phyloP scores from a whole-genome alignment of 1,140 invertebrate genomes.

The Anadara kagoshimensis region DNA sequence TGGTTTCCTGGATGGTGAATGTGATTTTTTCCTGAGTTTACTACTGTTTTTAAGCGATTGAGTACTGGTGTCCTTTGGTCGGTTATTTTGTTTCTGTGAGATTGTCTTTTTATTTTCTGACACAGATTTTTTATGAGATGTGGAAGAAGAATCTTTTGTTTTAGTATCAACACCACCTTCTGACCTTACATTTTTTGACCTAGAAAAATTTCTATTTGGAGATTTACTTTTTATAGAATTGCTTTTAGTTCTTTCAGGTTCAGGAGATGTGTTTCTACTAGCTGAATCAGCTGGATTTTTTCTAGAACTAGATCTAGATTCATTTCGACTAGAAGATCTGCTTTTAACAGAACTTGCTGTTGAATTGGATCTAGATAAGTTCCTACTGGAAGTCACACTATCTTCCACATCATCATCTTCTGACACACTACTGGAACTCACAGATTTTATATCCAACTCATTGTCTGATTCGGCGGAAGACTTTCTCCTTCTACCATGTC shows the following conservation, averaged over 20 bases:
- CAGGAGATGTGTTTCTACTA: not conserved
- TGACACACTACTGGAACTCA: not conserved
- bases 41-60: too few species aligned
- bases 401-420: not conserved
- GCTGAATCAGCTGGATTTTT: not conserved
- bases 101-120: too few species aligned
- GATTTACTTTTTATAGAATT: not conserved
- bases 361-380: too few species aligned
- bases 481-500: not conserved
- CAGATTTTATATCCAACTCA: not conserved
- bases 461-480: not conserved
- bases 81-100: too few species aligned
- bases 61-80: too few species aligned
- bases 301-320: constrained; percentile 1
- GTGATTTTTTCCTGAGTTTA: too few species aligned
- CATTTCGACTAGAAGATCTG: constrained; percentile 11
- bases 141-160: too few species aligned
- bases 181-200: too few species aligned
- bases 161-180: too few species aligned
- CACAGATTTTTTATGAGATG: too few species aligned
- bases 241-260: not conserved
- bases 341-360: constrained; percentile 9
- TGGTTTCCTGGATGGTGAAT: too few species aligned
- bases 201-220: not conserved
- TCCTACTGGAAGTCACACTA: too few species aligned